Conservation (phyloP, 2,888 invertebrate genomes). For the Rambutsinella grinnellia region DNA sequence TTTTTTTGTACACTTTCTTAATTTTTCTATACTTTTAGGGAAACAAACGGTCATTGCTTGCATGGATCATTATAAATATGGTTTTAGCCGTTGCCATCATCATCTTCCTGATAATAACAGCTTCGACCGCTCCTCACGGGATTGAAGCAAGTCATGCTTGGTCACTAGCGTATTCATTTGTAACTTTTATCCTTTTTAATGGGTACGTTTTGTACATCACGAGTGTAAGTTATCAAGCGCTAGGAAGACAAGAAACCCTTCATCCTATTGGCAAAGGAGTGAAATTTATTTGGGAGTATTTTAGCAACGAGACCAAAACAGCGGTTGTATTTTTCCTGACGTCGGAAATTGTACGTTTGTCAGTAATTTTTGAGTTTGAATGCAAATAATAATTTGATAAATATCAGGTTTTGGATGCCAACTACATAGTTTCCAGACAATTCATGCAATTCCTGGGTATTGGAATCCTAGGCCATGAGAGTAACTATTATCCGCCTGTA, state of each 20-base stretch:
- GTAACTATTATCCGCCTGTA: conserved; percentile 23
- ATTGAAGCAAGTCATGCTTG: not conserved
- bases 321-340: conserved; percentile 36
- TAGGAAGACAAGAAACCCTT: conserved; percentile 22
- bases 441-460: conserved; percentile 31
- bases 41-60: conserved; percentile 6
- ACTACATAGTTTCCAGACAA: conserved; percentile 26
- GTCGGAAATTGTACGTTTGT: conserved; percentile 36
- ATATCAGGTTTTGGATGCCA: conserved; percentile 30
- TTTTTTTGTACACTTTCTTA: too few relatives aligned
- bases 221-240: conserved; percentile 7
- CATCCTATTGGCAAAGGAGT: conserved; percentile 34
- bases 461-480: conserved; percentile 28
- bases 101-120: conserved; percentile 15
- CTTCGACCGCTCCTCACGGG: not conserved
- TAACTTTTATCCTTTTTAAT: conserved; percentile 7
- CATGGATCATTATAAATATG: conserved; percentile 19
- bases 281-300: conserved; percentile 36
- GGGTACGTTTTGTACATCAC: conserved; percentile 20
- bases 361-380: too few relatives aligned
- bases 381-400: too few relatives aligned
- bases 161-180: conserved; percentile 13
- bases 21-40: too few relatives aligned
- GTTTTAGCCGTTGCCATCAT: not conserved
- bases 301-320: conserved; percentile 33